Conservation (phyloP, 1,140 invertebrate genomes). For the Cydia fagiglandana region DNA sequence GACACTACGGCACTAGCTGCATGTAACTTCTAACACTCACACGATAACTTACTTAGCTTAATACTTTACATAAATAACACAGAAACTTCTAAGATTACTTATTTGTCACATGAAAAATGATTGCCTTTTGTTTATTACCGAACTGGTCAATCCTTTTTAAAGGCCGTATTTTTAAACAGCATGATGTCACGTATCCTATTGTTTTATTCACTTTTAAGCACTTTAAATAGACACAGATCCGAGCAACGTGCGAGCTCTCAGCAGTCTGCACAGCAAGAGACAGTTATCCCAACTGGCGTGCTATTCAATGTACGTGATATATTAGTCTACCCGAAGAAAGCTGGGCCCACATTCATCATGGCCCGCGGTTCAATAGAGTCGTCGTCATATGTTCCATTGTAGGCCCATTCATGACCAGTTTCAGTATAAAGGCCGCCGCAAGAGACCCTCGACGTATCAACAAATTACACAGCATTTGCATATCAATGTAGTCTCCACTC, state of each 20-base stretch:
- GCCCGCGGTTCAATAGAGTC: constrained; percentile 61
- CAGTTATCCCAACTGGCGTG: constrained; percentile 66
- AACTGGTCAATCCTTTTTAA: not conserved
- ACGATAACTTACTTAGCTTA: not conserved
- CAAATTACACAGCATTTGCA: constrained; percentile 77
- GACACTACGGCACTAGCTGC: not conserved
- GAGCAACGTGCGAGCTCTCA: constrained; percentile 37
- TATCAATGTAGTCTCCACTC: constrained; percentile 61
- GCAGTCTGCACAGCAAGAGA: constrained; percentile 39
- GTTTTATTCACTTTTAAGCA: constrained; percentile 7
- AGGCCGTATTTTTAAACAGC: not conserved
- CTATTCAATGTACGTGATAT: constrained; percentile 57
- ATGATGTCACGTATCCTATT: constrained; percentile 7
- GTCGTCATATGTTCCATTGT: constrained; percentile 70
- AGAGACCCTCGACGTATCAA: constrained; percentile 75
- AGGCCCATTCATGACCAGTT: constrained; percentile 65
- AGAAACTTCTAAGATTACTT: not conserved
- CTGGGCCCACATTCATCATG: constrained; percentile 57
- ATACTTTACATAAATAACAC: not conserved
- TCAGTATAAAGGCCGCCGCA: constrained; percentile 69
- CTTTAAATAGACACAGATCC: not conserved
- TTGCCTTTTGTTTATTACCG: not conserved
- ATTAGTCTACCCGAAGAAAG: constrained; percentile 55
- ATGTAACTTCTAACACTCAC: not conserved
- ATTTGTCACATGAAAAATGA: not conserved